Evolutionary conservation across 2,797 vertebrate species (phyloP).

Genomic region (Gobionotothen gibberifrons): DNA sequence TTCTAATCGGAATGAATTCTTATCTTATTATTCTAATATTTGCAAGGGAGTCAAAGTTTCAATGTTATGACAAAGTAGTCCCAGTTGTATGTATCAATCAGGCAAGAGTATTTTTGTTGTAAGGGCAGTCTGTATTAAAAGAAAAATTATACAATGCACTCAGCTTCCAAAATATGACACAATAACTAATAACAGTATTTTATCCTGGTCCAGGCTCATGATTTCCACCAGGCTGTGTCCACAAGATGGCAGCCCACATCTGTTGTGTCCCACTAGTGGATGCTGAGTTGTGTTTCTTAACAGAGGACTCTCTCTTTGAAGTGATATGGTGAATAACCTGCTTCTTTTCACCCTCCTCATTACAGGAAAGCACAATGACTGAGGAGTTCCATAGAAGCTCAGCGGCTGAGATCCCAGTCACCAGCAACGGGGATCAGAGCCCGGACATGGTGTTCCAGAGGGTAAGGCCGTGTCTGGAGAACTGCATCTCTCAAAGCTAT

Average conservation of each 20-base stretch:
- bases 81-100: too few species aligned
- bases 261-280: not conserved
- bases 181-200: not conserved
- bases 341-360: conserved; percentile 29
- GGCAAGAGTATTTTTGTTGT: too few species aligned
- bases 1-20: too few species aligned
- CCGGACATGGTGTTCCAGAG: conserved; percentile 86
- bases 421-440: conserved; percentile 92
- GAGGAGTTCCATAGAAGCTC: conserved; percentile 91
- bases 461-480: conserved; percentile 78
- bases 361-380: conserved; percentile 87
- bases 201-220: not conserved
- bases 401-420: conserved; percentile 95
- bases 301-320: not conserved
- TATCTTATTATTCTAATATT: too few species aligned
- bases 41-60: too few species aligned
- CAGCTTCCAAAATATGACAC: not conserved
- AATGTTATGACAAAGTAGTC: too few species aligned
- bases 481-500: not conserved
- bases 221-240: conserved; percentile 22
- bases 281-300: conserved; percentile 2
- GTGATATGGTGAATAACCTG: conserved; percentile 27
- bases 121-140: too few species aligned
- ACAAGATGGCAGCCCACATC: conserved; percentile 67
- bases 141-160: too few species aligned